phyloP scores from a whole-genome alignment of 2,888 invertebrate species.

The Cheilosia vernalis region DNA sequence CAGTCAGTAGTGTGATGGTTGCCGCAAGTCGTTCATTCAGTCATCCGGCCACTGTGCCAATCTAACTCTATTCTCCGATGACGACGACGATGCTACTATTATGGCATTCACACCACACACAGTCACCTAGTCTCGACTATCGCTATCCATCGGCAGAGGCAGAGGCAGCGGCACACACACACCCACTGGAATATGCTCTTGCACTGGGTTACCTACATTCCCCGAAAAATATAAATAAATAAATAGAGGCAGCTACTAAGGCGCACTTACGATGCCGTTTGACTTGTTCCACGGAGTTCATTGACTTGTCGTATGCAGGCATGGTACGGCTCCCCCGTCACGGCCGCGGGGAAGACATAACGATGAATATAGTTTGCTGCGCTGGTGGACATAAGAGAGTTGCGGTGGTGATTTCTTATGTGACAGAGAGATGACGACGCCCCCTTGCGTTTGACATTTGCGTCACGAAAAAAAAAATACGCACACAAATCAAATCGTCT shows the following conservation, averaged over 20 bases:
- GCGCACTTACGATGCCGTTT: conserved; percentile 60
- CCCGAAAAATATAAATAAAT: conserved; percentile 75
- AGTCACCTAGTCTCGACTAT: conserved; percentile 48
- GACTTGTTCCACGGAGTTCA: conserved; percentile 73
- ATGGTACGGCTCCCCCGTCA: conserved; percentile 34
- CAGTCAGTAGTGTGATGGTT: conserved; percentile 38
- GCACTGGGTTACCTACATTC: conserved; percentile 78
- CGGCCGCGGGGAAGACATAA: conserved; percentile 43
- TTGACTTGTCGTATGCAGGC: conserved; percentile 64
- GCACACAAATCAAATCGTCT: conserved; percentile 42
- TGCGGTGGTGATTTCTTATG: conserved; percentile 44
- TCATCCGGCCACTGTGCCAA: conserved; percentile 58
- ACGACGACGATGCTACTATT: conserved; percentile 11
- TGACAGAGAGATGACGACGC: conserved; percentile 41
- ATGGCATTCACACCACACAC: conserved; percentile 28
- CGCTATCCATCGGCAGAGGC: conserved; percentile 5
- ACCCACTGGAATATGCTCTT: conserved; percentile 58
- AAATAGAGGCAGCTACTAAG: conserved; percentile 64
- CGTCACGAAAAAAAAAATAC: conserved; percentile 24
- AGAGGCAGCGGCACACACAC: conserved; percentile 26
- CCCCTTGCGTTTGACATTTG: conserved; percentile 60
- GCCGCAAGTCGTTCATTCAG: conserved; percentile 55
- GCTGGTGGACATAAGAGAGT: conserved; percentile 20
- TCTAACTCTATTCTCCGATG: conserved; percentile 15
- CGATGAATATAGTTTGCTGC: conserved; percentile 33